Evolutionary conservation across 2,797 vertebrate genomes (phyloP).

Genomic region (Margarornis squamiger): DNA sequence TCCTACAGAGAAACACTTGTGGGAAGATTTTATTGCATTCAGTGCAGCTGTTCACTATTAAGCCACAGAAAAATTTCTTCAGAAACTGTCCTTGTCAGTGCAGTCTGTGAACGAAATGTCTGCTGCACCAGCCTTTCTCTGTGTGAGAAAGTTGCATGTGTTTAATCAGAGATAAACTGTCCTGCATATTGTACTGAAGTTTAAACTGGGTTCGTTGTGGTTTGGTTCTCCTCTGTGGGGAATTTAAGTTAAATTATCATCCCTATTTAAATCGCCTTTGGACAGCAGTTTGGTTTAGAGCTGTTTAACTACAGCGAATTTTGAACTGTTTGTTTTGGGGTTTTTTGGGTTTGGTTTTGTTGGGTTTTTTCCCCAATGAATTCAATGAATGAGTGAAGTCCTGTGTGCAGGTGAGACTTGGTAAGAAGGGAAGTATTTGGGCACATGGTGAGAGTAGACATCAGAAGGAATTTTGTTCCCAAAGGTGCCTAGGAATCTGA

Average conservation of each 20-base stretch:
- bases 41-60: not conserved
- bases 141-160: not conserved
- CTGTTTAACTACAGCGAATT: not conserved
- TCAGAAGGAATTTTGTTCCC: not conserved
- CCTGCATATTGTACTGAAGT: not conserved
- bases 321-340: not conserved
- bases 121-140: not conserved
- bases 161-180: not conserved
- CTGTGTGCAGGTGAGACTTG: not conserved
- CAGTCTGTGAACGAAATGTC: not conserved
- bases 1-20: not conserved
- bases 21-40: not conserved
- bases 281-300: not conserved
- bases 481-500: not conserved
- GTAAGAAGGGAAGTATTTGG: not conserved
- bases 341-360: not conserved
- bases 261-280: not conserved
- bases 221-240: not conserved
- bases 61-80: conserved; percentile 9
- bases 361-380: not conserved
- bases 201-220: not conserved
- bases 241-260: not conserved
- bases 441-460: not conserved
- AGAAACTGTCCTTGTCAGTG: not conserved
- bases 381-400: not conserved